These are phyloP conservation scores for Lomographa bimaculata DNA, from an alignment of 2,888 invertebrate species.

Conservation along the genomic window DNA sequence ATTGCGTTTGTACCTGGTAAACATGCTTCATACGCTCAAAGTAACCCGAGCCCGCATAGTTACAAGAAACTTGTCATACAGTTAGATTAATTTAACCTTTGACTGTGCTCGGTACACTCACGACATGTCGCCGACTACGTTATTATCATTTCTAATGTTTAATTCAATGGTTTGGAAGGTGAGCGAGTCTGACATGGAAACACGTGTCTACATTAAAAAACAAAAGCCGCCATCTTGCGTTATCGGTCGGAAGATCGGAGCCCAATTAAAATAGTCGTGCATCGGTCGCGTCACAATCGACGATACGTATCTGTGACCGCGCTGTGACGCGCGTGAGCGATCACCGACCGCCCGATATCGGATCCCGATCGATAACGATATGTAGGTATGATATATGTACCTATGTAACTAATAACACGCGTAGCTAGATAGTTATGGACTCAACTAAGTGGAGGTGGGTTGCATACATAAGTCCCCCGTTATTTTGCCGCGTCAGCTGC, in stretches of 20 bases:
- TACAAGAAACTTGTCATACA: conserved; percentile 51
- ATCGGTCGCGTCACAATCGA: conserved; percentile 78
- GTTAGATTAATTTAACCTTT: conserved; percentile 46
- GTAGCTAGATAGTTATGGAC: no score
- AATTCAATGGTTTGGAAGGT: conserved; percentile 24
- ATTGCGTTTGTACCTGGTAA: conserved; percentile 61
- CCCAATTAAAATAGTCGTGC: conserved; percentile 83
- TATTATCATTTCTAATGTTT: conserved; percentile 20
- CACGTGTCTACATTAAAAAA: conserved; percentile 70
- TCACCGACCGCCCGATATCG: conserved; percentile 52
- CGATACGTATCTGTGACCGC: conserved; percentile 58
- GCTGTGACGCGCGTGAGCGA: conserved; percentile 71
- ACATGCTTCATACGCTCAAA: conserved; percentile 60
- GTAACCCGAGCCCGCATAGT: conserved; percentile 63
- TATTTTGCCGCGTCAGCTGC: no score
- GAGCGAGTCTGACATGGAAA: conserved; percentile 55
- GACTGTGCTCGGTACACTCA: conserved; percentile 33
- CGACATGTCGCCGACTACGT: not conserved
- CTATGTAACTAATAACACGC: no score
- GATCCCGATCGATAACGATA: conserved; percentile 3
- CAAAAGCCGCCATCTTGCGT: conserved; percentile 70
- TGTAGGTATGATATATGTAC: no score
- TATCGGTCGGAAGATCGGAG: conserved; percentile 72
- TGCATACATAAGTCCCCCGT: no score
- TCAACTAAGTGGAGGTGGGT: no score